Base-by-base conservation (phyloP, 64 coral and sea anemone genomes). In the Dendrophyllia cribrosa region DNA sequence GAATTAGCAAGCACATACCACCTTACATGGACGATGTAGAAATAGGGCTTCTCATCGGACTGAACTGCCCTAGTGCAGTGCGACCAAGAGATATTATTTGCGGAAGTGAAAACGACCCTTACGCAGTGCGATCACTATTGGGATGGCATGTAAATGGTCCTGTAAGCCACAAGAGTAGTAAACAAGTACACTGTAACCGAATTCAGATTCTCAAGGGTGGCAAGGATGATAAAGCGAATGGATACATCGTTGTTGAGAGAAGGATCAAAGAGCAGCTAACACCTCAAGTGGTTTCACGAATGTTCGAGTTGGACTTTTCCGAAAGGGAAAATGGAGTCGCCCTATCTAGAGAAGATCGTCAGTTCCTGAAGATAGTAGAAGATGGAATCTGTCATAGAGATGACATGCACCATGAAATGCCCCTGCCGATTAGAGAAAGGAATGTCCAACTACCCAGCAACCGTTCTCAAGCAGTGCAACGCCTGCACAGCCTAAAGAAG, bases 21-120 rank as follows among this genome's bases (percentile, higher is more conserved):
- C 72, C 55, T 60, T 77, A 76, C 56, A 89, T 89, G 87, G 87
- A 89, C 13, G 25, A 76, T 58, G 73, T 89, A 61, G 87, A 89
- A 78, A 56, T 64, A 20, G 55, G 87, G 20, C 73, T 89, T 15
- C 87, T 89, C 3, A 76, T 89, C 1, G 87, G 72, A 58, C 60
- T 89, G 51, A 89, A 77, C 26, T 89, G 87, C 73, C 87, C 87
- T 59, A 76, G 85, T 70, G 85, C 51, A 52, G 50, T 87, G 51
- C 49, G 70, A 21, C 87, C 59, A 63, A 62, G 79, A 43, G 58
- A 83, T 47, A 48, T 83, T 61, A 66, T 83, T 67, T 26, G 23
- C 53, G 25, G 80, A 24, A 46, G 45, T 9, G 12, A 84, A 25
- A 84, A 69, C 17, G 17, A 84, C 9, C 60, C 80, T 13, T 84